phyloP scores from a whole-genome alignment of 2,113 vertebrate genomes.

The Melanocharis versteri region DNA sequence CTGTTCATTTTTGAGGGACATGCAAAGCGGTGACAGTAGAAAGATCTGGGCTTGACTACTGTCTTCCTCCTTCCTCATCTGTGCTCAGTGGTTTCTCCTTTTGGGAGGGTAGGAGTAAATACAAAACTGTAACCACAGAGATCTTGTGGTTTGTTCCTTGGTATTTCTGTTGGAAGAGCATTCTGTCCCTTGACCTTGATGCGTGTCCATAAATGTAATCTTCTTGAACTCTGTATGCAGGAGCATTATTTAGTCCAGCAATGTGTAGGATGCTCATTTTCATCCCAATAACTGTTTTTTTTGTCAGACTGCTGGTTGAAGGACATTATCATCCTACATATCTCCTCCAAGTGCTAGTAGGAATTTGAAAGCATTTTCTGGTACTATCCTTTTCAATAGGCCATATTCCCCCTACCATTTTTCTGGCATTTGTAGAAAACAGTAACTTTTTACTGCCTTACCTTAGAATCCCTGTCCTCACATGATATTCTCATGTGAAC shows the following conservation, averaged over 20 bases:
- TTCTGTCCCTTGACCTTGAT: neutral
- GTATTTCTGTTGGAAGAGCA: neutral
- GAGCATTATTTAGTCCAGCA: neutral
- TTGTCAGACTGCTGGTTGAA: neutral
- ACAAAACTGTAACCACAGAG: neutral
- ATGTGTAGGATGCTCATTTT: neutral
- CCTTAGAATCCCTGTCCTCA: neutral
- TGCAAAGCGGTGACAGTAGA: neutral
- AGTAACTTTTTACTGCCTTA: neutral
- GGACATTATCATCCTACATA: neutral
- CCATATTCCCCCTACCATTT: neutral
- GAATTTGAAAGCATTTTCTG: neutral
- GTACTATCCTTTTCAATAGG: neutral
- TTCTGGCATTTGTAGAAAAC: neutral
- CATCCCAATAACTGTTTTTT: rapidly evolving
- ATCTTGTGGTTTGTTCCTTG: neutral
- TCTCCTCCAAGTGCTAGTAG: neutral
- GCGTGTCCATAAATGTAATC: neutral
- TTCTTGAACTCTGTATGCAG: neutral
- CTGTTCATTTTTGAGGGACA: neutral
- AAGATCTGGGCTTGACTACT: neutral
- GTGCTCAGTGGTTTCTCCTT: neutral
- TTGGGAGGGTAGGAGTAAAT: neutral
- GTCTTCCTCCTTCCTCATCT: neutral
- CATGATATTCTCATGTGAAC: neutral